A percentile compares a stretch with the other conserved stretches of the same genome.
phyloP scores from a whole-genome alignment of 1,140 invertebrate species.

The Brachionus angularis region DNA sequence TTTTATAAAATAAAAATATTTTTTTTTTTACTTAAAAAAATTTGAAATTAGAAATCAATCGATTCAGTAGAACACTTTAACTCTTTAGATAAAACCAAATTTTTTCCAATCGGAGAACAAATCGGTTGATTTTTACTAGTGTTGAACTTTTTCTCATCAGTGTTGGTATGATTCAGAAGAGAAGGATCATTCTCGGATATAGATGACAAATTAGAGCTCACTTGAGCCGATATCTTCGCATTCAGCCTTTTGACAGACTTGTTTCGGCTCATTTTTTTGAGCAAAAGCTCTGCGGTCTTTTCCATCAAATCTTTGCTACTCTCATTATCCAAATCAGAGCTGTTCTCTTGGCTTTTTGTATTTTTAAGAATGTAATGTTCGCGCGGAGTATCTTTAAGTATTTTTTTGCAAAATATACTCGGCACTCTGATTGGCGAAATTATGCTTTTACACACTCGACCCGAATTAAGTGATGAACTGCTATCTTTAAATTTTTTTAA shows the following conservation, averaged over 20 bases:
- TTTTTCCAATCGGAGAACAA: constrained; percentile 18
- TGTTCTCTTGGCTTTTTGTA: neutral
- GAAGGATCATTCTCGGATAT: constrained; percentile 19
- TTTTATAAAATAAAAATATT: no score
- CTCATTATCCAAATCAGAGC: neutral
- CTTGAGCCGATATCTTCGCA: neutral
- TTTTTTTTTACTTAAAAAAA: no score
- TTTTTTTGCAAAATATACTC: constrained; percentile 30
- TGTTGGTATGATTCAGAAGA: constrained; percentile 7
- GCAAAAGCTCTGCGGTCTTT: no score
- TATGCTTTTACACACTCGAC: neutral
- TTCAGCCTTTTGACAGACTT: neutral
- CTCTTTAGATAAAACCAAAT: constrained; percentile 21
- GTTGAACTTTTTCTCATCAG: constrained; percentile 7
- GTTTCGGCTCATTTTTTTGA: constrained; percentile 9
- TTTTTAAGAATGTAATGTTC: constrained; percentile 28
- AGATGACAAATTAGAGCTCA: constrained; percentile 21
- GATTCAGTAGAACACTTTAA: constrained; percentile 22
- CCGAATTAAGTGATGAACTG: neutral
- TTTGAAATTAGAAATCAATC: constrained; percentile 28
- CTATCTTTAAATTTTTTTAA: constrained; percentile 29
- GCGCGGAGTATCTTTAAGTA: neutral
- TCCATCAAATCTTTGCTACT: neutral
- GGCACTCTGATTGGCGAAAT: constrained; percentile 16
- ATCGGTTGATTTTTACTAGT: neutral